phyloP scores from a whole-genome alignment of 1,140 invertebrate species.

The Achatina immaculata region DNA sequence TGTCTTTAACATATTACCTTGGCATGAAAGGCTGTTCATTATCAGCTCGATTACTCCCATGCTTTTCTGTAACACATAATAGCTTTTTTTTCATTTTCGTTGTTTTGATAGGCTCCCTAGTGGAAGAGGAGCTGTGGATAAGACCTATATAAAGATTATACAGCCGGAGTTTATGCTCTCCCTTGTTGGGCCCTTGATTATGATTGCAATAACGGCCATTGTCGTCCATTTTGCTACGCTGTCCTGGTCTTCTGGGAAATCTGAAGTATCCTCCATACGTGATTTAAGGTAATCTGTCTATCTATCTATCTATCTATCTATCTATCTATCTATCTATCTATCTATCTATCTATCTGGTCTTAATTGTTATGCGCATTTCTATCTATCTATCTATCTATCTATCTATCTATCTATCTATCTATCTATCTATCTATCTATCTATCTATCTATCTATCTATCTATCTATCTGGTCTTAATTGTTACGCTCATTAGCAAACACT shows the following conservation, averaged over 20 bases:
- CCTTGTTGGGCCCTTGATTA: conserved; percentile 5
- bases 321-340: conserved; percentile 10
- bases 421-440: conserved; percentile 14
- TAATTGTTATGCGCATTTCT: neutral
- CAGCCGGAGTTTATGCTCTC: conserved; percentile 9
- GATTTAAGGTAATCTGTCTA: neutral
- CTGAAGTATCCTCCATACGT: neutral
- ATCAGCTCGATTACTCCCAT: too few relatives aligned
- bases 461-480: too few relatives aligned
- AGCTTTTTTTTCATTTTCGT: too few relatives aligned
- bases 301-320: neutral
- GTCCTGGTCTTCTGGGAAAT: neutral
- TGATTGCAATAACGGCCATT: neutral
- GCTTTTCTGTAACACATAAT: too few relatives aligned
- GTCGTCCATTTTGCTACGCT: neutral
- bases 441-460: conserved; percentile 13
- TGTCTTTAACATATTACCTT: too few relatives aligned
- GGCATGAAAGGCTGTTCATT: too few relatives aligned
- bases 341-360: neutral
- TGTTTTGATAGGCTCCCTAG: conserved; percentile 9
- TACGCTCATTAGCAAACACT: too few relatives aligned
- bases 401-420: conserved; percentile 19
- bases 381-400: conserved; percentile 4
- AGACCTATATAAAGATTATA: conserved; percentile 4
- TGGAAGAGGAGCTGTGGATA: neutral